These are phyloP conservation scores for Piprites chloris DNA, from an alignment of 2,113 vertebrate genomes.

Conservation along the genomic window DNA sequence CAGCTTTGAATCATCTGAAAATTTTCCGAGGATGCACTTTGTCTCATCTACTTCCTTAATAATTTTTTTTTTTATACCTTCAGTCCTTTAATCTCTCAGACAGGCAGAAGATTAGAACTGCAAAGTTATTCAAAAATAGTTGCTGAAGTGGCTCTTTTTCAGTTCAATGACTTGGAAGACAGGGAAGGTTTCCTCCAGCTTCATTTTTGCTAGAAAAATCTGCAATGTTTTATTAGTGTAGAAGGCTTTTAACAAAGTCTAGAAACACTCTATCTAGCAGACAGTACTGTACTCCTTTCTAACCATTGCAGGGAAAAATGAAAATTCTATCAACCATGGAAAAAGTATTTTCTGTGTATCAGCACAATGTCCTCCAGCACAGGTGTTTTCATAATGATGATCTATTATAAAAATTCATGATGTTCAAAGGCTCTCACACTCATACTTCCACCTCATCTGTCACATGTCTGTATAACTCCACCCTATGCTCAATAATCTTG, in stretches of 20 bases:
- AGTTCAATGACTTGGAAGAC: constrained; percentile 11
- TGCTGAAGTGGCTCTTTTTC: constrained; percentile 11
- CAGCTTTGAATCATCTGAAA: neutral
- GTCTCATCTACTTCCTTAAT: neutral
- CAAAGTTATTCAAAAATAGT: neutral
- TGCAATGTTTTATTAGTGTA: neutral
- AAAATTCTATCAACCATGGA: constrained; percentile 21
- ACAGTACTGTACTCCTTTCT: neutral
- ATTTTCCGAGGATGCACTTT: neutral
- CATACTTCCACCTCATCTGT: constrained; percentile 74
- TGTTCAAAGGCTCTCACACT: constrained; percentile 70
- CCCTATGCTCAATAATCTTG: constrained; percentile 30
- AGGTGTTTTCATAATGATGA: constrained; percentile 75
- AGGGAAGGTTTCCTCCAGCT: neutral
- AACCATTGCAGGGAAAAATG: neutral
- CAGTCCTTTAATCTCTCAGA: neutral
- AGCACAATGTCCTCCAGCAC: constrained; percentile 53
- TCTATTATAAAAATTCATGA: constrained; percentile 62
- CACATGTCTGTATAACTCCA: constrained; percentile 66
- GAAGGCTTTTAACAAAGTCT: neutral
- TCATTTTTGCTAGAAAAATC: neutral
- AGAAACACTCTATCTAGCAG: neutral
- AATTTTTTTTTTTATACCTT: neutral
- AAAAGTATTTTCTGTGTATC: constrained; percentile 48
- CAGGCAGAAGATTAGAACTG: neutral